Percentiles rank a stretch among this genome's conserved stretches.
phyloP scores from a whole-genome alignment of 2,797 vertebrate species.

The Aphelocoma californica region DNA sequence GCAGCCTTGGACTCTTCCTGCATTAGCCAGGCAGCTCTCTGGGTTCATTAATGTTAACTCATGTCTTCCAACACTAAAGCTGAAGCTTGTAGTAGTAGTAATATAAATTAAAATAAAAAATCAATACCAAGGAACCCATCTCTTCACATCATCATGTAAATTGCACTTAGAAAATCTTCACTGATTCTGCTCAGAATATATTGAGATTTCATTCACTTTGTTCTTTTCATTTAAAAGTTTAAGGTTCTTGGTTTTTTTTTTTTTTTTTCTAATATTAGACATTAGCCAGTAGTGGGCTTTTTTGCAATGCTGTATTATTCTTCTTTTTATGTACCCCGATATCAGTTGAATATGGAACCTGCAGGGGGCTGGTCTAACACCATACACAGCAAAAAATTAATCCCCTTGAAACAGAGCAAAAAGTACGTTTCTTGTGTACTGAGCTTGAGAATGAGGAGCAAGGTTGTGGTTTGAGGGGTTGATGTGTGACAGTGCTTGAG shows the following conservation, averaged over 20 bases:
- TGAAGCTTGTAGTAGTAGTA: not conserved
- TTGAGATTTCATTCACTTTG: not conserved
- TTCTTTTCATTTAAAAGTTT: not conserved
- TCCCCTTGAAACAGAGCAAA: not conserved
- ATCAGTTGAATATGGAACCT: not conserved
- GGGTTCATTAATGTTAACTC: not conserved
- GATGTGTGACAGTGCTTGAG: fast-evolving
- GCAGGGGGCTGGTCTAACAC: not conserved
- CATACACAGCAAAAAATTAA: not conserved
- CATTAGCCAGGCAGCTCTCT: not conserved
- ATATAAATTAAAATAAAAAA: not conserved
- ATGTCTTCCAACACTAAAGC: not conserved
- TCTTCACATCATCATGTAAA: not conserved
- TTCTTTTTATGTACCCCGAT: not conserved
- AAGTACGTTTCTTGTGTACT: not conserved
- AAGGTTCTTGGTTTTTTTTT: not conserved
- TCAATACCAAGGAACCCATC: not conserved
- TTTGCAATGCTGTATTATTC: not conserved
- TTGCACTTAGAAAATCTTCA: not conserved
- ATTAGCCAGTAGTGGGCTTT: not conserved
- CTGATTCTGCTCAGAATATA: not conserved
- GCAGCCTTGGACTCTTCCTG: not conserved
- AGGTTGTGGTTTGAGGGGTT: not conserved
- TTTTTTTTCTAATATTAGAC: not conserved
- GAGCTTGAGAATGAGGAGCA: not conserved